These are phyloP conservation scores for Odontocolon sp. DNA, from an alignment of 2,888 invertebrate genomes.

Conservation along the genomic window DNA sequence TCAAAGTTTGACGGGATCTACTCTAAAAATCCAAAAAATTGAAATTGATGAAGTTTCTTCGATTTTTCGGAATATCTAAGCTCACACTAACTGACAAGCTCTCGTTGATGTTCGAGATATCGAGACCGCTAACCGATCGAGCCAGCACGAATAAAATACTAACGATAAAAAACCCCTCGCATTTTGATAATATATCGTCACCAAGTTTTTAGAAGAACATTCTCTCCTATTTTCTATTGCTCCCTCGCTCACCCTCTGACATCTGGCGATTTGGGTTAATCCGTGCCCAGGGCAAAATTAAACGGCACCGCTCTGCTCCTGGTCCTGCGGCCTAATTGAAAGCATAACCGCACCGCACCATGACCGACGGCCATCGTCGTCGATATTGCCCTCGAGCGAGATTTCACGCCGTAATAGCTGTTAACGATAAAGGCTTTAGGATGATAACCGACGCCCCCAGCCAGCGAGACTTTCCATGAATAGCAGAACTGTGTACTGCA, in stretches of 20 bases:
- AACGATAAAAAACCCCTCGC: too few species aligned
- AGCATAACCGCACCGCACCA: slow-evolving; percentile 57
- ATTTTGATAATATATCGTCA: too few species aligned
- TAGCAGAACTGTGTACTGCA: too few species aligned
- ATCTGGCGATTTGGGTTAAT: slow-evolving; percentile 48
- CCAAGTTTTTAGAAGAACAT: too few species aligned
- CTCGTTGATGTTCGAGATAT: too few species aligned
- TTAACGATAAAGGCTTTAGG: slow-evolving; percentile 51
- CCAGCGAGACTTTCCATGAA: not conserved
- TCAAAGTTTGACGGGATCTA: too few species aligned
- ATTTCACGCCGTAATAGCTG: slow-evolving; percentile 57
- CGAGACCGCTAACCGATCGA: too few species aligned
- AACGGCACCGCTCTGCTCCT: slow-evolving; percentile 31
- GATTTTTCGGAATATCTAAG: too few species aligned
- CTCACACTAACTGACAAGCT: too few species aligned
- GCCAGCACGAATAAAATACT: too few species aligned
- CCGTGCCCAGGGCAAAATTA: slow-evolving; percentile 44
- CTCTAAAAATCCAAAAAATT: too few species aligned
- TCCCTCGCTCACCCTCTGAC: not conserved
- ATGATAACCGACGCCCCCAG: slow-evolving; percentile 12
- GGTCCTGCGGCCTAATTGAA: slow-evolving; percentile 62
- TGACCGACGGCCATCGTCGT: slow-evolving; percentile 5
- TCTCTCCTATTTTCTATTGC: not conserved
- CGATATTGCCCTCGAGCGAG: slow-evolving; percentile 50
- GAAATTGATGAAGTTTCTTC: too few species aligned